These are phyloP conservation scores for Nephrotoma guestfalica DNA, from an alignment of 2,888 invertebrate species.

Conservation along the genomic window DNA sequence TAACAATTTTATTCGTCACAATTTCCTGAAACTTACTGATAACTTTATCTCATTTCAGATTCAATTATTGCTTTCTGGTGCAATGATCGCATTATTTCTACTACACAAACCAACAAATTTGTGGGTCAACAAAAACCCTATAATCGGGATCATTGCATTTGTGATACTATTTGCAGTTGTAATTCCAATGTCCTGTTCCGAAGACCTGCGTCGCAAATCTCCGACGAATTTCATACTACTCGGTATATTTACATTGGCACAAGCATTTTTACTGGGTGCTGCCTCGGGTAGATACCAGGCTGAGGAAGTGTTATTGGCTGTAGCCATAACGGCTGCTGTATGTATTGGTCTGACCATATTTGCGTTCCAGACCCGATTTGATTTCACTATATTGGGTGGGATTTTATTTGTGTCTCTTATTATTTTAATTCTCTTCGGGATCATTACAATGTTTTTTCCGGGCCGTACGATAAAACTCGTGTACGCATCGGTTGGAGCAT, in stretches of 20 bases:
- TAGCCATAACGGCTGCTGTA: constrained; percentile 76
- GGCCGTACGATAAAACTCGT: constrained; percentile 49
- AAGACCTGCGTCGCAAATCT: constrained; percentile 61
- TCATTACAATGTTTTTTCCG: constrained; percentile 49
- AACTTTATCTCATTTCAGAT: constrained; percentile 34
- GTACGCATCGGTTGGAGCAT: constrained; percentile 73
- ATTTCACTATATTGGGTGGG: constrained; percentile 69
- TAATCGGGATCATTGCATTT: constrained; percentile 52
- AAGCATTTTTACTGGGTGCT: constrained; percentile 66
- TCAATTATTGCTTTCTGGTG: constrained; percentile 66
- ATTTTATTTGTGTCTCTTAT: constrained; percentile 59
- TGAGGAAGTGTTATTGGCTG: constrained; percentile 67
- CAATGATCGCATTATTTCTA: constrained; percentile 61
- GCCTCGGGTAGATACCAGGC: constrained; percentile 44
- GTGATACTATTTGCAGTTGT: constrained; percentile 56
- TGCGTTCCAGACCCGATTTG: constrained; percentile 84
- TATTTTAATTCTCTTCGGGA: constrained; percentile 63
- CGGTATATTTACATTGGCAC: constrained; percentile 66
- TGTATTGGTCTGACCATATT: constrained; percentile 76
- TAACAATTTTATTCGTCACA: constrained; percentile 27
- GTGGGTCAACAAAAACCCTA: constrained; percentile 42
- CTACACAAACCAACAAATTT: constrained; percentile 45
- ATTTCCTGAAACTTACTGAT: constrained; percentile 15
- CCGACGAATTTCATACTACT: constrained; percentile 84
- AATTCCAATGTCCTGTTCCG: constrained; percentile 77